These are phyloP conservation scores for Cottoperca gobio DNA, from an alignment of 2,797 vertebrate genomes.

Conservation along the genomic window DNA sequence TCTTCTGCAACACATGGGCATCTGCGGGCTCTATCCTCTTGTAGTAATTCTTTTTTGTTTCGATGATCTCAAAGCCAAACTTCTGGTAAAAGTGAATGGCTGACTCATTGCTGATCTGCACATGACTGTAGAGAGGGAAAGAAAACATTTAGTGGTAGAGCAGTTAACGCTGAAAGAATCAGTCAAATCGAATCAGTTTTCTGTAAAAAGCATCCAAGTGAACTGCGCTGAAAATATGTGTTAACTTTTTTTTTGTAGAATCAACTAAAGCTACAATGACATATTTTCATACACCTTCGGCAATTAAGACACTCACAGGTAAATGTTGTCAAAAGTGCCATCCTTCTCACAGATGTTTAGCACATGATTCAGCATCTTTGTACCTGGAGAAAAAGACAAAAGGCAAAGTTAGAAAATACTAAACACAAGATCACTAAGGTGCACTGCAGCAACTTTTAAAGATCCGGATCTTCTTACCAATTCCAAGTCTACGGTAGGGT, in stretches of 20 bases:
- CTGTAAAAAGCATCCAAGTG: not conserved
- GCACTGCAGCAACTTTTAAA: not conserved
- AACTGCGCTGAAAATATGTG: not conserved
- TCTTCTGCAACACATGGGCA: constrained; percentile 99
- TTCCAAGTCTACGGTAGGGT: constrained; percentile 98
- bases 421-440: not conserved
- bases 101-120: constrained; percentile 99
- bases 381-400: constrained; percentile 84
- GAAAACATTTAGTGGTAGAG: constrained; percentile 13
- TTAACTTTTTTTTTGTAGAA: not conserved
- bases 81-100: constrained; percentile 99
- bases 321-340: constrained; percentile 99
- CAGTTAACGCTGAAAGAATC: not conserved
- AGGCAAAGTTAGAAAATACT: constrained; percentile 8
- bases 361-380: constrained; percentile 99
- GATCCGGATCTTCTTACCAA: constrained; percentile 86
- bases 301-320: constrained; percentile 92
- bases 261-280: not conserved
- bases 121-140: constrained; percentile 86
- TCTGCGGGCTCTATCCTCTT: constrained; percentile 99
- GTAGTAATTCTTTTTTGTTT: constrained; percentile 99
- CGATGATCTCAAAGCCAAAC: constrained; percentile 99
- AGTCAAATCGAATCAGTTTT: not conserved
- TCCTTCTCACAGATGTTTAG: constrained; percentile 99
- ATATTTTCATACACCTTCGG: not conserved